Evolutionary conservation across 2,888 invertebrate species (phyloP), one percentile per base, ranked within the genome.

Genomic region (Agrilus biguttatus): DNA sequence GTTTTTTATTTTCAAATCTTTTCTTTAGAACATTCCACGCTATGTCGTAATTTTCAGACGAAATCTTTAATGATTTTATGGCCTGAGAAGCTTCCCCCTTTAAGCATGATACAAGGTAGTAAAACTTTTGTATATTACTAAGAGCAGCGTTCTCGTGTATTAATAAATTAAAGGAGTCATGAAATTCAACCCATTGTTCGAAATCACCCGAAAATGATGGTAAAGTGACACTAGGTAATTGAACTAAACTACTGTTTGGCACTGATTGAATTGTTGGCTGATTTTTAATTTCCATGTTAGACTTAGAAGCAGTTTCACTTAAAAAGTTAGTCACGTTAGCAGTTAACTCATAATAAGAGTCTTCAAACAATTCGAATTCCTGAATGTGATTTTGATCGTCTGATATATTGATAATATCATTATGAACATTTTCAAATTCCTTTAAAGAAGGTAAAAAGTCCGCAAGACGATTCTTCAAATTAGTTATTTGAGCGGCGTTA

Each of bases 141-240:
- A 40, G 34, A 4, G 37, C 4, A 8, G 21, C 4, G 8, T 42
- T 42, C n/a, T 42, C 34, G 10, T 42, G 14, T 2, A 42, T 28
- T 2, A 42, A 14, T 5, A 37, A 4, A 7, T 5, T n/a, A 12
- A 42, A 42, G 6, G 23, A 37, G 8, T 42, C 42, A 14, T 38
- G 37, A 33, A 39, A 42, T 33, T 42, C 21, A 1, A 42, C n/a
- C 42, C 42, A 42, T 8, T 37, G n/a, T 17, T 42, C 42, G 10
- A 19, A 38, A 10, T 37, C 12, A 12, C 42, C 42, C 5, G 4
- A 12, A 42, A 42, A 42, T 32, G 12, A 8, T 10, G 42, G 42
- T 4, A 42, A 19, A 2, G 14, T 5, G 6, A 37, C 17, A 4
- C 17, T 38, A 5, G 42, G 42, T 8, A 42, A 23, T 38, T 37